Evolutionary conservation across 2,797 vertebrate genomes (phyloP).

Genomic region (Onychomys arenicola): DNA sequence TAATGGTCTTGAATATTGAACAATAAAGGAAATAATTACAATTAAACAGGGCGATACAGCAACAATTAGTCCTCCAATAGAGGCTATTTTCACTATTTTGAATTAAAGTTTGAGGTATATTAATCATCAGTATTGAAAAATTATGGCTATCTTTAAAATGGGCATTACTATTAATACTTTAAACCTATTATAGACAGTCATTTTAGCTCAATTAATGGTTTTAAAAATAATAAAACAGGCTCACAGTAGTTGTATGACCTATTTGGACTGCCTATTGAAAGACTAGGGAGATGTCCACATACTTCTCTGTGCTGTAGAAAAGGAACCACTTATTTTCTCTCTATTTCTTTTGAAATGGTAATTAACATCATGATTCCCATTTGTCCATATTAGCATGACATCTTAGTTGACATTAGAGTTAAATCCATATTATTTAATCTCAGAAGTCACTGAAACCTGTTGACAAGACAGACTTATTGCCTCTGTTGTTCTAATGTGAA

Average conservation of each 20-base stretch:
- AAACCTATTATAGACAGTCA: background rate
- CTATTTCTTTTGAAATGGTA: background rate
- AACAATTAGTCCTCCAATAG: background rate
- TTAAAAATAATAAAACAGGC: background rate
- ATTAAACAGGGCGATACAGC: background rate
- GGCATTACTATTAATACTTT: background rate
- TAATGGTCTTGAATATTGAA: background rate
- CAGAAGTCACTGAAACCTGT: conserved; percentile 23
- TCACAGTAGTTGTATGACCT: background rate
- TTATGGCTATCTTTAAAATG: background rate
- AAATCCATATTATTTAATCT: conserved; percentile 50
- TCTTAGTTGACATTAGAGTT: background rate
- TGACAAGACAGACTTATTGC: background rate
- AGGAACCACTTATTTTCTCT: background rate
- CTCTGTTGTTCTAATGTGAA: background rate
- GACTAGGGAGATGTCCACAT: background rate
- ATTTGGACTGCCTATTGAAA: conserved; percentile 30
- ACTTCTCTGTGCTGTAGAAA: background rate
- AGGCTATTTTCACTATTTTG: background rate
- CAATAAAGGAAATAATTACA: background rate
- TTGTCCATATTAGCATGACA: background rate
- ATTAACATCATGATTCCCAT: conserved; percentile 14
- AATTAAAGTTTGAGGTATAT: background rate
- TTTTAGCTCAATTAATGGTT: background rate
- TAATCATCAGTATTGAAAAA: background rate